Evolutionary conservation across 1,140 invertebrate species (phyloP).

Genomic region (Lepidurus packardi): DNA sequence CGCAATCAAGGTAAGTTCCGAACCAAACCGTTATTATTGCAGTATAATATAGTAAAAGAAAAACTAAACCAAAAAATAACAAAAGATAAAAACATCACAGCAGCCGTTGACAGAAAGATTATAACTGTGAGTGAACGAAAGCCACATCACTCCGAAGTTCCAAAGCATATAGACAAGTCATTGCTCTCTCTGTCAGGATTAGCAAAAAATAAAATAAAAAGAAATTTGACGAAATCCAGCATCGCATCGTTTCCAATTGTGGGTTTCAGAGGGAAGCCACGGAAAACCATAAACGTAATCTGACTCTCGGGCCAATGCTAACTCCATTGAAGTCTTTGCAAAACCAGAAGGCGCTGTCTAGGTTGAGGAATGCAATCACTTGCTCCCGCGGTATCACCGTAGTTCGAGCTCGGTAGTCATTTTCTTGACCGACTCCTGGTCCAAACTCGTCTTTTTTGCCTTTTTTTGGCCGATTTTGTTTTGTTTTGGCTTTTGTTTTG

Average conservation of each 20-base stretch:
- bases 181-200: neutral
- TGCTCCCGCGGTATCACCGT: conserved; percentile 1
- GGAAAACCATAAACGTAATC: neutral
- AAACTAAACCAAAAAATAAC: too few species aligned
- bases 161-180: neutral
- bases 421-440: neutral
- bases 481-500: neutral
- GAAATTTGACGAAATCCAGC: conserved; percentile 1
- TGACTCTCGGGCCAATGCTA: neutral
- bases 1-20: conserved; percentile 48
- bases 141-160: too few species aligned
- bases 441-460: too few species aligned
- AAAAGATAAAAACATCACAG: too few species aligned
- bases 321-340: neutral
- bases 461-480: neutral
- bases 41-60: neutral
- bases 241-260: neutral
- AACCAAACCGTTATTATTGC: neutral
- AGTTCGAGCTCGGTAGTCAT: neutral
- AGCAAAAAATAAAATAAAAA: neutral
- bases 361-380: neutral
- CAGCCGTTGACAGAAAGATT: too few species aligned
- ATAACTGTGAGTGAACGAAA: too few species aligned
- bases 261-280: neutral
- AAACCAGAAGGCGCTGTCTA: neutral